Percentiles rank a stretch among this genome's conserved stretches.
phyloP scores from a whole-genome alignment of 1,140 invertebrate species.

The Euura lappo region DNA sequence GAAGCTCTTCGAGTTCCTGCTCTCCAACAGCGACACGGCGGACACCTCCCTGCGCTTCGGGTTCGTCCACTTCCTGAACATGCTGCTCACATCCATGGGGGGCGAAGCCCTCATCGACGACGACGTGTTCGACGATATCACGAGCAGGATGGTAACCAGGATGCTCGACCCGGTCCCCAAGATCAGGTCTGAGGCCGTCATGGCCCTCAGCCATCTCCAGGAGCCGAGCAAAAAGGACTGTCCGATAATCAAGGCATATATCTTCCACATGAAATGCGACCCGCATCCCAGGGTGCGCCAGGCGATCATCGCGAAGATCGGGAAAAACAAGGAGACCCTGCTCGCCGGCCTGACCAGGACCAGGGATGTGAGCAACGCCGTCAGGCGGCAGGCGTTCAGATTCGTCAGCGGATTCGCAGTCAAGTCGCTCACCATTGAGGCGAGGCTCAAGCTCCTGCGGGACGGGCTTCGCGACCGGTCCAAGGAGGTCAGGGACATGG shows the following conservation, averaged over 20 bases:
- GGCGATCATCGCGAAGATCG: conserved; percentile 52
- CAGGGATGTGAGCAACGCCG: conserved; percentile 76
- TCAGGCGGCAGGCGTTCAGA: conserved; percentile 75
- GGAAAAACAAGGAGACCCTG: conserved; percentile 50
- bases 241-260: conserved; percentile 77
- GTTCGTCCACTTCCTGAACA: conserved; percentile 77
- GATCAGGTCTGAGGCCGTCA: conserved; percentile 78
- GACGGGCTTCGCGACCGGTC: conserved; percentile 72
- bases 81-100: conserved; percentile 74
- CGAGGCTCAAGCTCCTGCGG: conserved; percentile 69
- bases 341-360: conserved; percentile 70
- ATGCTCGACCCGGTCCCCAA: conserved; percentile 74
- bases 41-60: conserved; percentile 72
- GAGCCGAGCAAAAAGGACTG: conserved; percentile 78
- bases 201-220: conserved; percentile 81
- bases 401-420: conserved; percentile 74
- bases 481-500: conserved; percentile 58
- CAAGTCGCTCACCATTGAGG: conserved; percentile 70
- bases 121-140: conserved; percentile 75
- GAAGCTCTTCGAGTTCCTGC: conserved; percentile 44
- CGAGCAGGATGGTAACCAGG: conserved; percentile 72
- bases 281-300: conserved; percentile 68
- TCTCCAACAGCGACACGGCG: conserved; percentile 62
- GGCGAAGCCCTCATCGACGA: conserved; percentile 81
- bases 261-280: conserved; percentile 79